Percentiles rank a stretch among this genome's conserved stretches.
These are phyloP conservation scores for Catotricha subobsoleta DNA, from an alignment of 2,888 invertebrate genomes.

Conservation along the genomic window DNA sequence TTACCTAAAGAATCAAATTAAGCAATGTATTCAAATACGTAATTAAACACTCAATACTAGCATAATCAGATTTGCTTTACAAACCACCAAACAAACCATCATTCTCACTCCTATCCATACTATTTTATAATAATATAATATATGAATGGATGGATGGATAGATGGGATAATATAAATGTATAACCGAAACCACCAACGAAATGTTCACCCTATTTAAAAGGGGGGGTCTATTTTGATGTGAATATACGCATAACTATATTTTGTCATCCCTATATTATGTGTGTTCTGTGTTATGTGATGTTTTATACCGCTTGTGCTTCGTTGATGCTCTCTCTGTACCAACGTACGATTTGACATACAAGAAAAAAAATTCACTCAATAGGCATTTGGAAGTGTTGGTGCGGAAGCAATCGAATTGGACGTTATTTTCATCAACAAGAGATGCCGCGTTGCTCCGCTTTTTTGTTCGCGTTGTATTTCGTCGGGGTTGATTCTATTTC, in stretches of 20 bases:
- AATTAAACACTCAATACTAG: constrained; percentile 6
- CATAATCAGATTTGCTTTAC: constrained; percentile 7
- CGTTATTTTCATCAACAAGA: constrained; percentile 11
- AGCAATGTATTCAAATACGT: constrained; percentile 4
- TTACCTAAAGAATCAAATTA: constrained; percentile 4
- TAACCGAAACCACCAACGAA: neutral
- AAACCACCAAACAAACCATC: constrained; percentile 9
- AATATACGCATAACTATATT: constrained; percentile 3
- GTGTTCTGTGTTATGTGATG: too few species aligned
- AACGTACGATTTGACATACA: too few species aligned
- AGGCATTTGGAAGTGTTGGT: constrained; percentile 21
- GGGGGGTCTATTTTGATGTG: too few species aligned
- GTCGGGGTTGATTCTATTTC: constrained; percentile 12
- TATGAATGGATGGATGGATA: too few species aligned
- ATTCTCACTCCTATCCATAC: too few species aligned
- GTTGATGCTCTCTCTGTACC: too few species aligned
- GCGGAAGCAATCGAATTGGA: constrained; percentile 29
- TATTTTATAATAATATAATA: too few species aligned
- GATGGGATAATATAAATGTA: too few species aligned
- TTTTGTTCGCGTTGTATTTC: constrained; percentile 1
- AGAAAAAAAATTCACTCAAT: constrained; percentile 1
- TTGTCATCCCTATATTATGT: neutral
- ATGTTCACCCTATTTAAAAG: neutral
- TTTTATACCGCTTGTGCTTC: too few species aligned
- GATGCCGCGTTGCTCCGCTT: too few species aligned